Evolutionary conservation across 2,888 invertebrate species (phyloP), one percentile per base, ranked within the genome.

Genomic region (Athalia circularis): DNA sequence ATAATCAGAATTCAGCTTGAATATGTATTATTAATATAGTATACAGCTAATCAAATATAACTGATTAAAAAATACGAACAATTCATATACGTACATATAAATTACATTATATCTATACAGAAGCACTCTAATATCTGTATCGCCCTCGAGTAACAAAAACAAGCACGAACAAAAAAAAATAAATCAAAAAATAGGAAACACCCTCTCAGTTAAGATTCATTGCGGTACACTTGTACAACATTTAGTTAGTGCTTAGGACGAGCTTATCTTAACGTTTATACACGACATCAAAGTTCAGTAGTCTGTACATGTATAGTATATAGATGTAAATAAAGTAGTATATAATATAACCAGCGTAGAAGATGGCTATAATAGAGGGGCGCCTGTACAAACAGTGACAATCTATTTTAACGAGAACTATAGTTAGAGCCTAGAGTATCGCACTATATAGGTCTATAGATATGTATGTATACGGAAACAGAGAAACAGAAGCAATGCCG

Each of bases 251-350:
- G 50, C 50, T 65, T 48, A 50, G 50, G 65, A 61, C 61, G 13
- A 50, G 67, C 67, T 67, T 67, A 67, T 67, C 67, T 67, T 50
- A 67, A 67, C 11, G 70, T 72, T 59, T 70, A 70, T 70, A 65
- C 47, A 65, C 15, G 45, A 43, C 50, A 50, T 65, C 48, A 50
- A 65, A 50, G 48, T 65, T 65, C 48, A 65, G 50, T 65, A 13
- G 54, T 45, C 29, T 54, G 11, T 5, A n/a, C 4, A 61, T 29
- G 1, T 29, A 29, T 0, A 29, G 29, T 29, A 29, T 29, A 29
- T 29, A 29, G 1, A 29, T 11, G 54, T 54, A 11, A 5, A 9
- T 54, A n/a, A 11, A 11, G n/a, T 54, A 54, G 54, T 7, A 9
- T 9, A 54, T 11, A n/a, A 9, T 7, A 11, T 43, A 50, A 15